These are phyloP conservation scores for Simalia tracyae DNA, from an alignment of 2,797 vertebrate genomes.

Conservation along the genomic window DNA sequence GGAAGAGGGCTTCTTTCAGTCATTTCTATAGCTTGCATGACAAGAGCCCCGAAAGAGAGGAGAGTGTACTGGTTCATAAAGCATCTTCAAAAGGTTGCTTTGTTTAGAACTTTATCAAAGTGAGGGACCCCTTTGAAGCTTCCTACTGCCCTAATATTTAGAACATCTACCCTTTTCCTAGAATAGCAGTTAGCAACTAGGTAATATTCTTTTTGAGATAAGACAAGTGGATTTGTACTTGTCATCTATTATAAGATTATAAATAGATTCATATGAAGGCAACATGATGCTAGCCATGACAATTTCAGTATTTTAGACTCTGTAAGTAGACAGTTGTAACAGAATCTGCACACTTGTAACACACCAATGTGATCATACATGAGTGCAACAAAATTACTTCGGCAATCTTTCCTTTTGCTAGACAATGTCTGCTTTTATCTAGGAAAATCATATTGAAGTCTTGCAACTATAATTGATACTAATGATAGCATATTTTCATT, in stretches of 20 bases:
- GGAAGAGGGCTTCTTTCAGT: neutral
- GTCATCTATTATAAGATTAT: neutral
- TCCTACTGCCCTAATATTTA: neutral
- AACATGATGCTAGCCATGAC: neutral
- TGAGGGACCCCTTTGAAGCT: neutral
- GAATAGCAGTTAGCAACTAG: neutral
- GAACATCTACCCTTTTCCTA: neutral
- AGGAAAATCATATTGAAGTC: neutral
- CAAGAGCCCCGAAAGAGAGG: neutral
- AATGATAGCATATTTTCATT: slow-evolving; percentile 1
- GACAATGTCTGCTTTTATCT: neutral
- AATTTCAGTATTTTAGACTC: neutral
- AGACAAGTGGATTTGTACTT: neutral
- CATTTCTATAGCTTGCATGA: neutral
- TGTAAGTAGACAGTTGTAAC: neutral
- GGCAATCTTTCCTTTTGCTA: slow-evolving; percentile 6
- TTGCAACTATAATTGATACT: slow-evolving; percentile 1
- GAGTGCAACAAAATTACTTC: neutral
- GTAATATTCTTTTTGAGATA: neutral
- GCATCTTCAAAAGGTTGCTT: neutral
- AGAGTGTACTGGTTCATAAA: neutral
- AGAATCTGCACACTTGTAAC: neutral
- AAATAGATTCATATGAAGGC: neutral
- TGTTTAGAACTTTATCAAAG: neutral
- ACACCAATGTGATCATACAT: neutral